These are phyloP conservation scores for Andrena hattorfiana DNA, from an alignment of 2,888 invertebrate genomes.

Conservation along the genomic window DNA sequence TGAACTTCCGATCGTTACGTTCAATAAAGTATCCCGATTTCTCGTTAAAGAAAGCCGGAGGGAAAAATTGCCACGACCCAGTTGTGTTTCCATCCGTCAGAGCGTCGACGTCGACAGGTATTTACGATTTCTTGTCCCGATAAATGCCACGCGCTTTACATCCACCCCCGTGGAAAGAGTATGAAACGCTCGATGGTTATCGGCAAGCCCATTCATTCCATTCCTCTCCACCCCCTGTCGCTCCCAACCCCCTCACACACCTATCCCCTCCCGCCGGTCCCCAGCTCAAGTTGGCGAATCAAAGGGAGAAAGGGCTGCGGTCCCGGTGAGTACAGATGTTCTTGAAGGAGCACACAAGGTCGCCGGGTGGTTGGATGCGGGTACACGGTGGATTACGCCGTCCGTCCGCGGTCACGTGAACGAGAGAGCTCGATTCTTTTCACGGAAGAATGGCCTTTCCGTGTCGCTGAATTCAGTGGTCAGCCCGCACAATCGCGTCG, in stretches of 20 bases:
- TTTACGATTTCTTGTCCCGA: constrained; percentile 13
- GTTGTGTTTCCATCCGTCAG: constrained; percentile 12
- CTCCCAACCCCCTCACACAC: not conserved
- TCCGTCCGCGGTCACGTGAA: constrained; percentile 52
- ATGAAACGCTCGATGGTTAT: constrained; percentile 8
- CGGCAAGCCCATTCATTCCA: constrained; percentile 37
- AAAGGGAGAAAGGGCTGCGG: constrained; percentile 3
- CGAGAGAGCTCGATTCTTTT: constrained; percentile 68
- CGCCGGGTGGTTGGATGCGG: constrained; percentile 36
- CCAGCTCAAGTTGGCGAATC: not conserved
- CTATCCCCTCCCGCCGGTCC: not conserved
- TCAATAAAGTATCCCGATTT: not conserved
- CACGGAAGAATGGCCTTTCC: constrained; percentile 83
- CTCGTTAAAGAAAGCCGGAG: not conserved
- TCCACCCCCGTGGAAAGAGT: constrained; percentile 1
- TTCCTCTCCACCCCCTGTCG: not conserved
- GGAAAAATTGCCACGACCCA: not conserved
- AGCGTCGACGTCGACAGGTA: constrained; percentile 12
- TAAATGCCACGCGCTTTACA: not conserved
- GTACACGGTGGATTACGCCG: constrained; percentile 52
- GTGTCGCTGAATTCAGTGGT: constrained; percentile 79
- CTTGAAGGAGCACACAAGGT: constrained; percentile 29
- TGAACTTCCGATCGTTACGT: not conserved
- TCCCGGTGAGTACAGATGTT: constrained; percentile 55
- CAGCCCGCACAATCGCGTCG: constrained; percentile 69